Evolutionary conservation across 1,140 invertebrate genomes (phyloP).

Genomic region (Lasioglossum baleicum): DNA sequence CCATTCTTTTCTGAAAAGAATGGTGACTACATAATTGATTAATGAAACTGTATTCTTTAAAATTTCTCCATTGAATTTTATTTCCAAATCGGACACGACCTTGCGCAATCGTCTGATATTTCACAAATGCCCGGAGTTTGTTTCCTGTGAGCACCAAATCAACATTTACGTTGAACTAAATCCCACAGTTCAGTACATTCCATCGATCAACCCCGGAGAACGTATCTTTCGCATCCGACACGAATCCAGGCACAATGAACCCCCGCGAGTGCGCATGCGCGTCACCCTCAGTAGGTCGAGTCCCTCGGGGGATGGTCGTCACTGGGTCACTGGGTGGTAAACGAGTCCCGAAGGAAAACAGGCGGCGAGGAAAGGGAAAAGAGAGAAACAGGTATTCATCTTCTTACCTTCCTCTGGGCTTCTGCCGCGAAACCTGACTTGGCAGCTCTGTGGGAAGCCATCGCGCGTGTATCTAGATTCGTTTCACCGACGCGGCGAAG

Average conservation of each 20-base stretch:
- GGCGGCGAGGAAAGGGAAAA: neutral
- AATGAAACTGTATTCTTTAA: no score
- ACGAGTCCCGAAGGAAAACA: neutral
- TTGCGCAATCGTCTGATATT: no score
- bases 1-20: no score
- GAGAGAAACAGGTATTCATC: neutral
- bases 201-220: neutral
- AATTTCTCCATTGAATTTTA: no score
- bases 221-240: neutral
- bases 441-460: conserved; percentile 93
- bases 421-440: conserved; percentile 97
- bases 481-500: neutral
- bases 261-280: conserved; percentile 28
- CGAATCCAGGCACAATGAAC: conserved; percentile 5
- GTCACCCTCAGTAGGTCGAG: conserved; percentile 59
- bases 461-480: conserved; percentile 67
- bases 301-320: conserved; percentile 30
- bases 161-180: neutral
- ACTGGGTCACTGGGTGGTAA: conserved; percentile 52
- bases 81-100: no score
- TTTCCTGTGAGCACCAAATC: no score
- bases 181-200: neutral
- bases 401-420: conserved; percentile 91
- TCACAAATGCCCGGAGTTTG: no score
- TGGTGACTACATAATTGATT: no score